Evolutionary conservation across 2,797 vertebrate genomes (phyloP), one percentile per base, ranked within the genome.

Genomic region (Pelobates cultripes): DNA sequence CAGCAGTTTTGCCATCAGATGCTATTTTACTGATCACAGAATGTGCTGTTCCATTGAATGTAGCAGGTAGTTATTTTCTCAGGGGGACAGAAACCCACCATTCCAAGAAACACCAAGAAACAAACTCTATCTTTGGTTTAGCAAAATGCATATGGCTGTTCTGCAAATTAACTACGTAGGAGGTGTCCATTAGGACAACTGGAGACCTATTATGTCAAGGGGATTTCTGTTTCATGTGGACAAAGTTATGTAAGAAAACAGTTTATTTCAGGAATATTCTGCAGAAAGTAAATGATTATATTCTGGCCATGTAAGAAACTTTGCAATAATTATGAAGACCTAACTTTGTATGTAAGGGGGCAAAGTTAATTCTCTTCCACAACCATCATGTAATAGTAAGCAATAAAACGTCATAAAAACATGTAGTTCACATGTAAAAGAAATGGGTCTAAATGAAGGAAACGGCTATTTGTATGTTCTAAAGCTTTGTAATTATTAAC

Each of bases 31-130:
- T 43, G 44, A 72, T 55, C 60, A 77, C 44, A 55, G 74, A 15
- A 12, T 57, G 3, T 73, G 45, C 80, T 67, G 80, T 77, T 77
- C 44, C 45, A 67, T 40, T 64, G 61, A 63, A 73, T 77, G 41
- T 57, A 66, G 47, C 61, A 77, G 74, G 75, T 77, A 57, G 61
- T 70, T 67, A 82, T 82, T 82, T 82, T 77, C 80, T 67, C 75
- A 77, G 74, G 43, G 61, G 60, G 55, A 28, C 42, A 43, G 44
- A 8, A 82, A 40, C 43, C 28, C 60, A 47, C 68, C 13, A 8
- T 61, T 73, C 41, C 69, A n/a, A 15, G 66, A 72, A 17, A 82
- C 12, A 76, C 7, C 47, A 51, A 40, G 15, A 15, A 64, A 15
- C 5, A 57, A 73, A 53, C 61, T 77, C n/a, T 44, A 42, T 73